Evolutionary conservation across 2,888 invertebrate genomes (phyloP).

Genomic region (Rhingia campestris): DNA sequence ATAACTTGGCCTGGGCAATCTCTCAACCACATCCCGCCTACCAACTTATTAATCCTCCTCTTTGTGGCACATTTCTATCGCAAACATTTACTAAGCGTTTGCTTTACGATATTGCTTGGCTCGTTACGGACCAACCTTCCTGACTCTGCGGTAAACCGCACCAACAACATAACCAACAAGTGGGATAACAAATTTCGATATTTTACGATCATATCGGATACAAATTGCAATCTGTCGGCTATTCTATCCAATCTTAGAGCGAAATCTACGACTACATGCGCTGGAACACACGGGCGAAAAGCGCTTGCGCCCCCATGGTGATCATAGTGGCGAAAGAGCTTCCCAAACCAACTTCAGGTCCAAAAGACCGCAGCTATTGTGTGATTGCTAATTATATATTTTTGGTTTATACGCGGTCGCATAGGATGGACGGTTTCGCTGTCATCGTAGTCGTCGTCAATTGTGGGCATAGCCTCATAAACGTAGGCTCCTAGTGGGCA

Average conservation of each 20-base stretch:
- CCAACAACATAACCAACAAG: constrained; percentile 37
- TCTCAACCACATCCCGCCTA: constrained; percentile 61
- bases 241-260: constrained; percentile 54
- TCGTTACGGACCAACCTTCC: constrained; percentile 68
- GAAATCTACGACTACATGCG: constrained; percentile 44
- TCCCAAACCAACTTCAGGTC: constrained; percentile 27
- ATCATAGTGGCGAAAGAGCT: constrained; percentile 56
- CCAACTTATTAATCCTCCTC: constrained; percentile 70
- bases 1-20: constrained; percentile 56
- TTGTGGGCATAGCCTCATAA: constrained; percentile 53
- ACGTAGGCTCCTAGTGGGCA: constrained; percentile 56
- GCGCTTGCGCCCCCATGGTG: constrained; percentile 49
- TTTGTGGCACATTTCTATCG: constrained; percentile 73
- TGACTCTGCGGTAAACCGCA: not conserved
- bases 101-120: constrained; percentile 71
- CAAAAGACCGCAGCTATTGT: constrained; percentile 46
- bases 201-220: constrained; percentile 72
- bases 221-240: constrained; percentile 70
- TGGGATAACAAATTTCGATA: constrained; percentile 70
- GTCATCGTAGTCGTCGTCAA: constrained; percentile 37
- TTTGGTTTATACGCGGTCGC: constrained; percentile 42
- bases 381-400: constrained; percentile 64
- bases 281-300: not conserved
- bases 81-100: constrained; percentile 73
- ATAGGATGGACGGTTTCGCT: constrained; percentile 43